Evolutionary conservation across 2,113 vertebrate genomes (phyloP), one percentile per base, ranked within the genome.

Genomic region (rat (Rattus norvegicus)): DNA sequence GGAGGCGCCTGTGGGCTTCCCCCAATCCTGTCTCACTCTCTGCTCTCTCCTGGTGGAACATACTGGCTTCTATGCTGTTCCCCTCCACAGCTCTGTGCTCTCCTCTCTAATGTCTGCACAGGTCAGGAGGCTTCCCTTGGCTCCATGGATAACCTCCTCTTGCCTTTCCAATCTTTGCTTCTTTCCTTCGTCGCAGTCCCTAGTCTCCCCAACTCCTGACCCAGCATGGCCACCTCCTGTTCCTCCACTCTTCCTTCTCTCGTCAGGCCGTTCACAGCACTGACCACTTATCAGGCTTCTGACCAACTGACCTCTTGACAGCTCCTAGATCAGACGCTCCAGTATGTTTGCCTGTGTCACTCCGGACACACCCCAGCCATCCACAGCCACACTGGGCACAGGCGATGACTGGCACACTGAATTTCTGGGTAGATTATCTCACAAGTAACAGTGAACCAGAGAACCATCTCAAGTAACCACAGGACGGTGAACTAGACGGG

Each of bases 401-500:
- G 70, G 0, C 56, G 76, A 33, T 2, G 22, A 72, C 0, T 7
- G 9, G 73, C 16, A 75, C 10, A 8, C 30, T 69, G 30, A 88
- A 56, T 10, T 39, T 77, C 28, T 81, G 90, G 12, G 19, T 2
- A 49, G 63, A 47, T 43, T 14, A 59, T 88, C 33, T 33, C 36
- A 67, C 54, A 91, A 77, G 70, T 84, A 90, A 80, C 7, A 85
- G 1, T 49, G 49, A 92, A 52, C 22, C 72, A 87, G 54, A 90
- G 77, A 94, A 90, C 16, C 59, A 91, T 24, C 61, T 93, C 84
- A 90, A 90, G 79, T 79, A 84, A 93, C 26, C 63, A 61, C 1
- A 75, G 43, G 49, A 88, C 65, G 67, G 30, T 56, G 76, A 81
- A 91, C 47, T 80, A 11, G 75, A 87, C 11, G 81, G 79, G 90